phyloP scores from a whole-genome alignment of 2,888 invertebrate species.

The Rotaria magnacalcarata region DNA sequence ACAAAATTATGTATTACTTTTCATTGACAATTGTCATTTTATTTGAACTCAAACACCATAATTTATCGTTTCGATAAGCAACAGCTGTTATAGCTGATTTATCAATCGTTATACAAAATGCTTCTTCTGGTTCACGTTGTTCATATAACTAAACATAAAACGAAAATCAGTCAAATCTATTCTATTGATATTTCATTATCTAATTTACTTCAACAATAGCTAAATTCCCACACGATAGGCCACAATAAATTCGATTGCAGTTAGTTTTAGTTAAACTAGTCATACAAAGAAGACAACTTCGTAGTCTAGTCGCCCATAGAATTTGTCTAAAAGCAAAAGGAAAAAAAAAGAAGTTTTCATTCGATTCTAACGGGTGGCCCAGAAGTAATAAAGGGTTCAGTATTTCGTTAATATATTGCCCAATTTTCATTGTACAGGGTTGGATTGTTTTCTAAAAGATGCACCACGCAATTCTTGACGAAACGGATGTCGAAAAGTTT shows the following conservation, averaged over 20 bases:
- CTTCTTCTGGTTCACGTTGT: constrained; percentile 54
- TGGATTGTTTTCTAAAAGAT: no score
- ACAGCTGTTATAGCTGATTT: constrained; percentile 60
- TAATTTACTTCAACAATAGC: constrained; percentile 61
- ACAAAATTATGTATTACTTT: neutral
- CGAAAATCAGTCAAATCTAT: neutral
- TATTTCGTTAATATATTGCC: no score
- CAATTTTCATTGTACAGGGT: no score
- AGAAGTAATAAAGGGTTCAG: no score
- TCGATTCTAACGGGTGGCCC: constrained; percentile 7
- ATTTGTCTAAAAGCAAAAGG: constrained; percentile 50
- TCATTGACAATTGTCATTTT: constrained; percentile 22
- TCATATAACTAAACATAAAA: constrained; percentile 49
- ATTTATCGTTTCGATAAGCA: constrained; percentile 53
- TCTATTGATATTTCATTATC: neutral
- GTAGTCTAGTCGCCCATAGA: constrained; percentile 60
- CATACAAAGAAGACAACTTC: constrained; percentile 58
- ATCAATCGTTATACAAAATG: constrained; percentile 62
- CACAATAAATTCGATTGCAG: constrained; percentile 59
- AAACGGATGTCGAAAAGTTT: no score
- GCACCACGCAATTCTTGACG: no score
- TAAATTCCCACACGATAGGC: constrained; percentile 62
- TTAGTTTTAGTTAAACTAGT: constrained; percentile 47
- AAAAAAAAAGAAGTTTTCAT: neutral
- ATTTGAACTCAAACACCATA: constrained; percentile 25